phyloP scores from a whole-genome alignment of 2,113 vertebrate genomes.

The Axis porcinus region DNA sequence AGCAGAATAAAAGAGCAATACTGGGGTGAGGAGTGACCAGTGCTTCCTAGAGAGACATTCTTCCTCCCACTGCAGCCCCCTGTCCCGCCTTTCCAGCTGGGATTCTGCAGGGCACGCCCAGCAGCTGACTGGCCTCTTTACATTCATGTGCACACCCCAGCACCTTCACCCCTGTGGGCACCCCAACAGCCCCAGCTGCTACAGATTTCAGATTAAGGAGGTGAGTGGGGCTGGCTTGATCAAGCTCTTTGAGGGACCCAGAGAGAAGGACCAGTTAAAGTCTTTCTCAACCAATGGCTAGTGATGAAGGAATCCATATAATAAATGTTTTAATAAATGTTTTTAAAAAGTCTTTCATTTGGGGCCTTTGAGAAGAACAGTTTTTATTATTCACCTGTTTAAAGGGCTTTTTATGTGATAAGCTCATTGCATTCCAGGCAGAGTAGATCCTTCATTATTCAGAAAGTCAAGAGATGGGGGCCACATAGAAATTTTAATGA shows the following conservation, averaged over 20 bases:
- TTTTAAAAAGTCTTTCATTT: background rate
- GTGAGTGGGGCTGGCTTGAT: background rate
- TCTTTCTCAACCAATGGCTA: background rate
- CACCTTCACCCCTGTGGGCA: fast-evolving
- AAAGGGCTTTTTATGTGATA: background rate
- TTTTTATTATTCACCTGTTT: background rate
- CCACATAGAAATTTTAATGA: background rate
- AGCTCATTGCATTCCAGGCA: background rate
- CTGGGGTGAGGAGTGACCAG: background rate
- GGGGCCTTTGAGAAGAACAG: background rate
- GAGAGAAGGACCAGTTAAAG: background rate
- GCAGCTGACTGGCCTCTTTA: background rate
- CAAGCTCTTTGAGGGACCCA: background rate
- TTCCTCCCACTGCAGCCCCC: fast-evolving
- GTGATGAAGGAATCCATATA: background rate
- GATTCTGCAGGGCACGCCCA: background rate
- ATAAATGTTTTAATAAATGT: background rate
- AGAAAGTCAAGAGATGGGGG: background rate
- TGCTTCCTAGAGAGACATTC: background rate
- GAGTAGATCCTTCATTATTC: background rate
- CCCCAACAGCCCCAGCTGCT: background rate
- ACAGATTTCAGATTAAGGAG: background rate
- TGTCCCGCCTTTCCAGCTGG: background rate
- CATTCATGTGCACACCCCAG: no score
- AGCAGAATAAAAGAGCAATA: fast-evolving